Conservation (phyloP, 1,140 invertebrate genomes). For the Daktulosphaira vitifoliae region DNA sequence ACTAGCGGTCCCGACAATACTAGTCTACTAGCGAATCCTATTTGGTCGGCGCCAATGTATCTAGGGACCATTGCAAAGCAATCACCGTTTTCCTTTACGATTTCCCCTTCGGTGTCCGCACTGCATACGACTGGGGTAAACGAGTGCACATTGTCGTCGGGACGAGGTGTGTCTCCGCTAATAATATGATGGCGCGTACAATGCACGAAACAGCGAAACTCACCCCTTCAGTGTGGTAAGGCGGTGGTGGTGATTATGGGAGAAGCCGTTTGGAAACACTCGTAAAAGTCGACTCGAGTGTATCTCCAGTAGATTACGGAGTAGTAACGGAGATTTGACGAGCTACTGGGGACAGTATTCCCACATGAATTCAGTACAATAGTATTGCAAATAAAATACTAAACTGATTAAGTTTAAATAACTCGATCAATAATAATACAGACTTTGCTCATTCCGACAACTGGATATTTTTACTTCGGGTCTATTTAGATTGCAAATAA, state of each 20-base stretch:
- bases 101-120: background rate
- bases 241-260: slow-evolving; percentile 5
- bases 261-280: background rate
- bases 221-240: background rate
- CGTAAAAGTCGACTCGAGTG: slow-evolving; percentile 7
- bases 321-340: background rate
- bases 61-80: slow-evolving; percentile 16
- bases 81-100: slow-evolving; percentile 19
- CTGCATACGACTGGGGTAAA: background rate
- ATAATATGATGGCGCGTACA: slow-evolving; percentile 2
- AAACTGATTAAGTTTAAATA: too few relatives aligned
- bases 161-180: background rate
- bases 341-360: background rate
- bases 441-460: too few relatives aligned
- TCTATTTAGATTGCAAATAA: too few relatives aligned
- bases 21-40: slow-evolving; percentile 8
- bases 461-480: too few relatives aligned
- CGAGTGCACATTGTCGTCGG: slow-evolving; percentile 18
- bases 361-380: too few relatives aligned
- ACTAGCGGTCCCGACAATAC: slow-evolving; percentile 8
- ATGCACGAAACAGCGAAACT: background rate
- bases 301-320: slow-evolving; percentile 8
- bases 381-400: too few relatives aligned
- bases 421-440: too few relatives aligned
- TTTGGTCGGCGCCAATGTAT: background rate